Percentiles rank a stretch among this genome's conserved stretches.
Evolutionary conservation across 2,888 invertebrate genomes (phyloP).

Genomic region (Melitaea athalia): DNA sequence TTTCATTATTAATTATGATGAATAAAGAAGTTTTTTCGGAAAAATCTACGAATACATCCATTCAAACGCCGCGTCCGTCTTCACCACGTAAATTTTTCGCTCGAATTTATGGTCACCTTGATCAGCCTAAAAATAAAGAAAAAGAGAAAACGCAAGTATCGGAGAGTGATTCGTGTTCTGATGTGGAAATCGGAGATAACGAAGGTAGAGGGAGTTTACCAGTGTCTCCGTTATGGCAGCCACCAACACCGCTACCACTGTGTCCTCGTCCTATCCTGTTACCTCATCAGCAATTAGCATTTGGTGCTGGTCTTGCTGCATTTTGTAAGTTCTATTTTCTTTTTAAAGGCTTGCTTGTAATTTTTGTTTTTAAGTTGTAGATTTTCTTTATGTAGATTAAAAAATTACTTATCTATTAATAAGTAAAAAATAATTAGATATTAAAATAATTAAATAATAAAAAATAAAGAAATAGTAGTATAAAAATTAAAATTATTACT

Average conservation of each 20-base stretch:
- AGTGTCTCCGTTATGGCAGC: conserved; percentile 56
- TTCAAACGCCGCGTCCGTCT: conserved; percentile 82
- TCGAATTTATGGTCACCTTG: conserved; percentile 90
- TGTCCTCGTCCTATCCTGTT: conserved; percentile 72
- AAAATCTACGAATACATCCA: conserved; percentile 48
- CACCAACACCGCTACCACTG: conserved; percentile 68
- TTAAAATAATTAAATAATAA: too few relatives aligned
- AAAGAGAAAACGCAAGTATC: conserved; percentile 48
- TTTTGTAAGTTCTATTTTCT: conserved; percentile 73
- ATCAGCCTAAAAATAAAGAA: conserved; percentile 59
- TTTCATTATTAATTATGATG: conserved; percentile 41
- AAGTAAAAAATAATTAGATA: too few relatives aligned
- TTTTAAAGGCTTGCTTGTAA: background rate
- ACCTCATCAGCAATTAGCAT: conserved; percentile 79
- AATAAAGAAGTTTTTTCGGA: conserved; percentile 50
- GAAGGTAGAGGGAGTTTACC: conserved; percentile 43
- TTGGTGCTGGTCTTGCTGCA: conserved; percentile 83
- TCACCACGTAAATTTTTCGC: conserved; percentile 92
- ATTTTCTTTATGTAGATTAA: background rate
- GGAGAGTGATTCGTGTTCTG: conserved; percentile 74
- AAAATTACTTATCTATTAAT: too few relatives aligned
- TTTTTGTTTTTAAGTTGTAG: background rate
- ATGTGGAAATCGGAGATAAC: conserved; percentile 68
- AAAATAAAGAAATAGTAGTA: too few relatives aligned
- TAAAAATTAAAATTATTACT: too few relatives aligned